Conservation (phyloP, 2,113 vertebrate genomes). For the Myiozetetes cayanensis region DNA sequence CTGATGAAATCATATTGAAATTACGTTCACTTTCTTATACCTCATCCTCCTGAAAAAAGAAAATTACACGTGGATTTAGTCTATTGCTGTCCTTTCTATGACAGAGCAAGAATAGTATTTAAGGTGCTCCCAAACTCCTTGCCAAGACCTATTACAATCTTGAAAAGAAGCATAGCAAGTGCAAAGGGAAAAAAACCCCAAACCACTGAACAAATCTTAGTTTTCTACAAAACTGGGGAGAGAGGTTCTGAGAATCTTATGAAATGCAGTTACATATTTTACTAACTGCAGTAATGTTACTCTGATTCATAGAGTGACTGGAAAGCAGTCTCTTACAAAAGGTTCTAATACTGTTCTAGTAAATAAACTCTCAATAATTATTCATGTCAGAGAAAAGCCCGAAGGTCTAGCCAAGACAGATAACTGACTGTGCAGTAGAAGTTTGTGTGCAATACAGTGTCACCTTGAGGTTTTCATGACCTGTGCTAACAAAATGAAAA, state of each 20-base stretch:
- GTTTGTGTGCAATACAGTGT: neutral
- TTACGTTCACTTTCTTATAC: neutral
- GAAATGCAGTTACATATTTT: neutral
- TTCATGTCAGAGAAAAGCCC: neutral
- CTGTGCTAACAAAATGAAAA: neutral
- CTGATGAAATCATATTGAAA: neutral
- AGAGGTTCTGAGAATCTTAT: neutral
- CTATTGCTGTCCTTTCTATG: neutral
- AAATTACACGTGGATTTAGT: neutral
- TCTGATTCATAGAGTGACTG: neutral
- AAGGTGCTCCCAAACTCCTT: neutral
- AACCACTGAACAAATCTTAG: neutral
- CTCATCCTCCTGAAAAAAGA: neutral
- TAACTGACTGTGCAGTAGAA: neutral
- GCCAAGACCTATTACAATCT: neutral
- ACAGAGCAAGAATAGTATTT: neutral
- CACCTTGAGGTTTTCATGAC: neutral
- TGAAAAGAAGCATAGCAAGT: neutral
- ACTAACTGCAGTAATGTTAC: neutral
- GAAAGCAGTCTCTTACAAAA: neutral
- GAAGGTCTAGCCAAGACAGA: neutral
- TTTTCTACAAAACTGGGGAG: neutral
- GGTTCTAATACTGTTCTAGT: neutral
- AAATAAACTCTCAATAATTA: neutral
- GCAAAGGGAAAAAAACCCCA: neutral